Conservation (phyloP, 2,888 invertebrate genomes). For the Ochropleura plecta region DNA sequence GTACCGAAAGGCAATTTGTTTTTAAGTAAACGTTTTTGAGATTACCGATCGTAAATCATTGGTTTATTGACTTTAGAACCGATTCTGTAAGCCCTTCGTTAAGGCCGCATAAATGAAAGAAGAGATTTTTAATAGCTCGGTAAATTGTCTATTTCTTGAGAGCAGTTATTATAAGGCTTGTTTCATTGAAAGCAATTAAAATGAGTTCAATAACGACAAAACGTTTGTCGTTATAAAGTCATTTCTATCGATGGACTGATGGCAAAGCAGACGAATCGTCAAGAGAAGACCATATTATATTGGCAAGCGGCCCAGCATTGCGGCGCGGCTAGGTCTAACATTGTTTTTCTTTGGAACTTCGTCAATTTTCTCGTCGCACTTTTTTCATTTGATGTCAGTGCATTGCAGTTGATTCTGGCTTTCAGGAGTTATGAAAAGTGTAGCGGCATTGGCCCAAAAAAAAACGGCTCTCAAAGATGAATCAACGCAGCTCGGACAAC, state of each 20-base stretch:
- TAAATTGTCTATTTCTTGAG: conserved; percentile 57
- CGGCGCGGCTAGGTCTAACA: too few species aligned
- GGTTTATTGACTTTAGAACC: conserved; percentile 71
- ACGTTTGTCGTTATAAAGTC: background rate
- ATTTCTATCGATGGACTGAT: background rate
- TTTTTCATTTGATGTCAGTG: too few species aligned
- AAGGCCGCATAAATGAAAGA: conserved; percentile 52
- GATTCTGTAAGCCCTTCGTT: conserved; percentile 70
- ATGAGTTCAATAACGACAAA: background rate
- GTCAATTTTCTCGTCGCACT: too few species aligned
- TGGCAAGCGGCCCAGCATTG: too few species aligned
- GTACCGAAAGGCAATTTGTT: conserved; percentile 67
- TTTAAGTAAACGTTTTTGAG: conserved; percentile 64
- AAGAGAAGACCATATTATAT: background rate
- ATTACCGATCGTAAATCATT: conserved; percentile 74
- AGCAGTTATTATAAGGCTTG: conserved; percentile 32
- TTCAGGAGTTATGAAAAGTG: too few species aligned
- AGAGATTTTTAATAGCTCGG: conserved; percentile 61
- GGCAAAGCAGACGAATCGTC: background rate
- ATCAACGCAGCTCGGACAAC: too few species aligned
- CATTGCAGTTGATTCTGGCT: too few species aligned
- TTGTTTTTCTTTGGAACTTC: too few species aligned
- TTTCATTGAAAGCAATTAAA: conserved; percentile 13
- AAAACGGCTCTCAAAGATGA: too few species aligned
- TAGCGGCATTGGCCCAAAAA: too few species aligned